A percentile compares a stretch with the other conserved stretches of the same genome.
Conservation (phyloP, 2,113 vertebrate species). For the Hipposideros armiger region DNA sequence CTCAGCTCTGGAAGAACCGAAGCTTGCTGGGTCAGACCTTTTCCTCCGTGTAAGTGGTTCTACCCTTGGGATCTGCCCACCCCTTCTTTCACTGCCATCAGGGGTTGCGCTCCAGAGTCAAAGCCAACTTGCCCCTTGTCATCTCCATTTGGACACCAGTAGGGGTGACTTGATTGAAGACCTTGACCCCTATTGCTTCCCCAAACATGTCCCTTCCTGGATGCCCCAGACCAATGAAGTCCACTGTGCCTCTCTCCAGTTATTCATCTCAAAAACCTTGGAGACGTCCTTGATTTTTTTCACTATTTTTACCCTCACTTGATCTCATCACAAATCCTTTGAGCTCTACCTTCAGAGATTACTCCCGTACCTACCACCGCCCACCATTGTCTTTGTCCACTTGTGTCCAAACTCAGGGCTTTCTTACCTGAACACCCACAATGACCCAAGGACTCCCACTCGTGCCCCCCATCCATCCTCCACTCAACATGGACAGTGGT, state of each 20-base stretch:
- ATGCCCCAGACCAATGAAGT: too few species aligned
- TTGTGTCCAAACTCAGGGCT: neutral
- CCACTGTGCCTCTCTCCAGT: neutral
- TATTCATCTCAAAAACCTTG: neutral
- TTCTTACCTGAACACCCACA: too few species aligned
- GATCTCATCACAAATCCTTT: neutral
- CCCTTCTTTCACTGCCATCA: neutral
- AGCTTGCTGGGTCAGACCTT: neutral
- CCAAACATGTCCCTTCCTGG: accelerated
- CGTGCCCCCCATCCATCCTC: neutral
- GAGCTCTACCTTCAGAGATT: neutral
- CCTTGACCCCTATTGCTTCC: accelerated
- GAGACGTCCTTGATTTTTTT: accelerated
- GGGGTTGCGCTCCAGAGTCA: accelerated
- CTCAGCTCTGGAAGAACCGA: neutral
- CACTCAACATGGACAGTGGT: accelerated
- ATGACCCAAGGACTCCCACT: accelerated
- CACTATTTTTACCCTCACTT: accelerated
- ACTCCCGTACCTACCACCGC: too few species aligned
- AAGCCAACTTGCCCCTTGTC: too few species aligned
- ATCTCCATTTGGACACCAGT: accelerated
- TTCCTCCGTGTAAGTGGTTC: accelerated
- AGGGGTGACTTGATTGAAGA: too few species aligned
- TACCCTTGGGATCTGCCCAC: accelerated
- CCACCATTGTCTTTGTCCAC: neutral